Base-by-base conservation (phyloP, 2,888 invertebrate species). In the Serripes groenlandicus region DNA sequence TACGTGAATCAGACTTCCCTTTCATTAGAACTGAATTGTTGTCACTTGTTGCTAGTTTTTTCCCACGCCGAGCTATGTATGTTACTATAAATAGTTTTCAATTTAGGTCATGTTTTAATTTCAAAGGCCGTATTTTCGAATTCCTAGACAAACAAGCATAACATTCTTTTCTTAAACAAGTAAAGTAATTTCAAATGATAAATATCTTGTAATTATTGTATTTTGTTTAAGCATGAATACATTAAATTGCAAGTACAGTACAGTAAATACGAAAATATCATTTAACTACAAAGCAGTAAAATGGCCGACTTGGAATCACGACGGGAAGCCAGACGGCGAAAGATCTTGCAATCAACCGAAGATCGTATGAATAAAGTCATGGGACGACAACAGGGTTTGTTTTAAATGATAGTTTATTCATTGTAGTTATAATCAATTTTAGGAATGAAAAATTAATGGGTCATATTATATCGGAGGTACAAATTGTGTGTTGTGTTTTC, bases 311-410 rank as follows among this genome's bases (percentile, higher is more conserved):
- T 83, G 5, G 90, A 81, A 62, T 83, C 89, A 18, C 78, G 86
- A 71, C 85, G 91, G 26, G 92, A 91, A 82, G 91, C 90, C 26
- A 79, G 92, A 56, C 73, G 89, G 69, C 78, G 81, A 75, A 92
- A 90, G 85, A 91, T 92, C 49, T 78, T 91, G 3, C 86, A 91
- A 76, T 89, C 91, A 78, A 88, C 91, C 0, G 90, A 92, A 78
- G 88, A 88, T 72, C 87, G 92, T 34, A 88, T 92, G 88, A 90
- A 90, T 60, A 81, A 77, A 73, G 82, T 91, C 9, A 70, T 89
- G 21, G 90, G 90, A 23, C 71, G 56, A 30, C 54, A 56, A 56
- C 1, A 15, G 7, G 66, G 66, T 66, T 21, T 42, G 42, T 42
- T 42, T 42, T 42, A 11, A 11, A 42, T 42, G 42, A 42, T 15